Percentiles rank a stretch among this genome's conserved stretches.
phyloP scores from a whole-genome alignment of 1,140 invertebrate genomes.

The Onthophagus taurus region DNA sequence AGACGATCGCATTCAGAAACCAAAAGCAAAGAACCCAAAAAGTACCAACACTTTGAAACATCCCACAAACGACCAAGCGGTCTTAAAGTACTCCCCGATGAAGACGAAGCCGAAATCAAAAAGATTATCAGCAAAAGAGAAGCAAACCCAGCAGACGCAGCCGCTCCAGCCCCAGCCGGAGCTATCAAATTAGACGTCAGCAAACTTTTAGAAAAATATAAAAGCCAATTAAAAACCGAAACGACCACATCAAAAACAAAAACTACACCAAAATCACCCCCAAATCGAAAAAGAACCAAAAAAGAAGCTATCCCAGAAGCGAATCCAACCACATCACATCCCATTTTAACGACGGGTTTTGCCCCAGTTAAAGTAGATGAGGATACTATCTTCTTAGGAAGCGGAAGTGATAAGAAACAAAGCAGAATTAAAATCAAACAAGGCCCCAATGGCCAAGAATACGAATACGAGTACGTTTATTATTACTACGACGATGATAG shows the following conservation, averaged over 20 bases:
- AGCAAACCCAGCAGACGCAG: slow-evolving; percentile 17
- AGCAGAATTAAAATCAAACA: slow-evolving; percentile 74
- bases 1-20: slow-evolving; percentile 26
- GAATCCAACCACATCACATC: slow-evolving; percentile 15
- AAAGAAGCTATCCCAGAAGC: slow-evolving; percentile 20
- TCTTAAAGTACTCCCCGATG: slow-evolving; percentile 25
- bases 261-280: slow-evolving; percentile 16
- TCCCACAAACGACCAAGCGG: slow-evolving; percentile 33
- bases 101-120: slow-evolving; percentile 16
- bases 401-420: slow-evolving; percentile 41
- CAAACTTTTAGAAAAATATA: slow-evolving; percentile 33
- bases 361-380: slow-evolving; percentile 20
- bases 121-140: slow-evolving; percentile 29
- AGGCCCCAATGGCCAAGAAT: slow-evolving; percentile 81
- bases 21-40: slow-evolving; percentile 29
- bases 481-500: slow-evolving; percentile 80
- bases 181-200: slow-evolving; percentile 33
- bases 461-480: slow-evolving; percentile 86
- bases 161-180: slow-evolving; percentile 32
- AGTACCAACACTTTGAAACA: slow-evolving; percentile 32
- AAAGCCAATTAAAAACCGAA: slow-evolving; percentile 27
- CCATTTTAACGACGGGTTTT: slow-evolving; percentile 30
- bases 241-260: slow-evolving; percentile 19
- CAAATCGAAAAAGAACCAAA: slow-evolving; percentile 22
- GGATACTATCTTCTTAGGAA: slow-evolving; percentile 27